Percentiles rank a stretch among this genome's conserved stretches.
Conservation (phyloP, 2,797 vertebrate genomes). For the Dicrostonyx torquatus region DNA sequence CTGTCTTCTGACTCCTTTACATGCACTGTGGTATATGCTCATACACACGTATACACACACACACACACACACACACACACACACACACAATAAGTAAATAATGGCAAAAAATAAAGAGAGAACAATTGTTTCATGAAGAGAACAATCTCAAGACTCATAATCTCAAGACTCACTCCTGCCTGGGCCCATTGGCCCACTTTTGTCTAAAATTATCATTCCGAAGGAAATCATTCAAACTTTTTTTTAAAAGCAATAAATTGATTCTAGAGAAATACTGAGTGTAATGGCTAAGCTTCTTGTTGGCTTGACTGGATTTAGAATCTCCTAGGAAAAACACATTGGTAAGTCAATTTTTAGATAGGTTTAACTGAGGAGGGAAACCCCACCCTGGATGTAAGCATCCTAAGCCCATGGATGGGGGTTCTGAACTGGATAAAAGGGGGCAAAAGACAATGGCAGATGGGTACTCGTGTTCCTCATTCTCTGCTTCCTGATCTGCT, state of each 20-base stretch:
- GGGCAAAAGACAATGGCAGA: background rate
- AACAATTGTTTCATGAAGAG: background rate
- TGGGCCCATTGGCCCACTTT: background rate
- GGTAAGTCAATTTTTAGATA: background rate
- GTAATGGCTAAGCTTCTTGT: background rate
- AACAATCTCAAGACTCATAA: background rate
- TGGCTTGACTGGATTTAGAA: background rate
- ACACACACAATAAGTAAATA: background rate
- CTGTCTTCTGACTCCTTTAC: background rate
- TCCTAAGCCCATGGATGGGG: background rate
- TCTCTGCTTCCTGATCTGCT: background rate
- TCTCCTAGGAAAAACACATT: background rate
- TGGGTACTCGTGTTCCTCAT: background rate
- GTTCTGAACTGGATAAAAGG: background rate
- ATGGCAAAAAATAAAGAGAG: background rate
- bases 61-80: background rate
- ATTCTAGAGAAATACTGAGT: background rate
- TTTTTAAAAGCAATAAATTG: background rate
- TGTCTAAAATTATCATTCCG: background rate
- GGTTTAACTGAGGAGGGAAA: background rate
- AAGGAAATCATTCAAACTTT: slow-evolving; percentile 4
- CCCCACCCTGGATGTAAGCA: background rate
- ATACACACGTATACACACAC: background rate
- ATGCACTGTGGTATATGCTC: background rate
- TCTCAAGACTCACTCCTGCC: background rate